Base-by-base conservation (phyloP, 2,797 vertebrate species). In the Tokudaia muenninki region DNA sequence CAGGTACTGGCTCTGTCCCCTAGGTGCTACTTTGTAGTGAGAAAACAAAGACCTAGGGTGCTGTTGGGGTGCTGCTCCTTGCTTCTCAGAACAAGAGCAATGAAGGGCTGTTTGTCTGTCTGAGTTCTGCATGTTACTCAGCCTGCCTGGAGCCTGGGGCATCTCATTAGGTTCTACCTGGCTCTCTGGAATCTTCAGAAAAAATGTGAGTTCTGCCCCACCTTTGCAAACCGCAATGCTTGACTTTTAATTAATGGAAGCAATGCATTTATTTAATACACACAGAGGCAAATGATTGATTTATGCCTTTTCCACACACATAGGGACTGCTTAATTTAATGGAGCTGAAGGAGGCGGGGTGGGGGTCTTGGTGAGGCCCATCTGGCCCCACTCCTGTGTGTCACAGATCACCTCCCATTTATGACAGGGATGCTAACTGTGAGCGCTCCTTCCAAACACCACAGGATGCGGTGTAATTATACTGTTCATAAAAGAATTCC, bases 231-330 rank as follows among this genome's bases (percentile, higher is more conserved):
- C 6, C 78, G 26, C 89, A 91, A 1, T 57, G 55, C 22, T 17
- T 4, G 6, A 87, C 70, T 94, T 97, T 96, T 96, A 97, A 96
- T 96, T 96, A 93, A 65, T 87, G 88, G 93, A 93, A 94, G 50
- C 9, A 57, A 44, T 87, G 59, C 44, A 34, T 93, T 90, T 92
- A 80, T 97, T 97, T 96, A 89, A 96, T 67, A 92, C 79, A 61
- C 72, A 90, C 41, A 63, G 37, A 86, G 92, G 91, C 3, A 2
- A 96, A 90, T 41, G 90, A 79, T 19, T 78, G 96, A 96, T 97
- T 96, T 97, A 93, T 94, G 87, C 67, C 94, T 57, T 94, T 83
- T 50, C 47, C 8, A 12, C 8, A 55, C 0, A 1, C 2, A 0
- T 4, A 34, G 13, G 47, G 2, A 92, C n/a, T 55, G 34, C 92